These are phyloP conservation scores for Colinus virginianus DNA, from an alignment of 2,113 vertebrate species.

Conservation along the genomic window DNA sequence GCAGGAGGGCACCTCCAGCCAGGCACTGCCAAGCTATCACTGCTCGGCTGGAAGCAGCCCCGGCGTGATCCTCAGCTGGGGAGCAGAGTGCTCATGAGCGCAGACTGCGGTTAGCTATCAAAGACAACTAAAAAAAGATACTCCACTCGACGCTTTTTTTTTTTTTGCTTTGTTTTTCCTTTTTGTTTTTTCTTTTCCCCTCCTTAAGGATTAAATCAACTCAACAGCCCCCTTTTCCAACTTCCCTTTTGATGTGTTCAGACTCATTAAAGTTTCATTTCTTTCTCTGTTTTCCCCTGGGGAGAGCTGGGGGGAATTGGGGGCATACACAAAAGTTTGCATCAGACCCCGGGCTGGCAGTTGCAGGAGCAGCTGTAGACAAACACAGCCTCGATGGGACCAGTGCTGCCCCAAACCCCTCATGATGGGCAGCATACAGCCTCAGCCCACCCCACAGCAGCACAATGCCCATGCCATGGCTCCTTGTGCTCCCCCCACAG, in stretches of 20 bases:
- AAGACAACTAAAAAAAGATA: constrained; percentile 66
- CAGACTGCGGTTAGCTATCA: constrained; percentile 48
- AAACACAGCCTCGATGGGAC: background rate
- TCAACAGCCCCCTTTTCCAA: constrained; percentile 61
- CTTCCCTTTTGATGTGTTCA: constrained; percentile 65
- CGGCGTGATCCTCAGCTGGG: constrained; percentile 5
- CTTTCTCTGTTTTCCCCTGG: constrained; percentile 35
- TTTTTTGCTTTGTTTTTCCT: too few relatives aligned
- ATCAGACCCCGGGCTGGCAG: constrained; percentile 47
- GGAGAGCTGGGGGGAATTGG: background rate
- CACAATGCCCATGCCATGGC: rapidly evolving
- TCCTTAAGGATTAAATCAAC: constrained; percentile 55
- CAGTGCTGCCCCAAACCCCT: background rate
- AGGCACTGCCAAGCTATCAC: background rate
- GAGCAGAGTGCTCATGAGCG: background rate
- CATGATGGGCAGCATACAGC: background rate
- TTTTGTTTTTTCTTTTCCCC: background rate
- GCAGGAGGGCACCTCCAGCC: background rate
- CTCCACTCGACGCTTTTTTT: background rate
- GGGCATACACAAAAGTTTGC: constrained; percentile 61
- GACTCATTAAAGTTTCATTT: constrained; percentile 66
- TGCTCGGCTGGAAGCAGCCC: constrained; percentile 47
- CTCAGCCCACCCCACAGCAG: rapidly evolving
- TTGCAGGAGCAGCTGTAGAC: constrained; percentile 55
- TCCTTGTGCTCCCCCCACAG: background rate